These are phyloP conservation scores for Sebastes diploproa DNA, from an alignment of 2,797 vertebrate species.

Conservation along the genomic window DNA sequence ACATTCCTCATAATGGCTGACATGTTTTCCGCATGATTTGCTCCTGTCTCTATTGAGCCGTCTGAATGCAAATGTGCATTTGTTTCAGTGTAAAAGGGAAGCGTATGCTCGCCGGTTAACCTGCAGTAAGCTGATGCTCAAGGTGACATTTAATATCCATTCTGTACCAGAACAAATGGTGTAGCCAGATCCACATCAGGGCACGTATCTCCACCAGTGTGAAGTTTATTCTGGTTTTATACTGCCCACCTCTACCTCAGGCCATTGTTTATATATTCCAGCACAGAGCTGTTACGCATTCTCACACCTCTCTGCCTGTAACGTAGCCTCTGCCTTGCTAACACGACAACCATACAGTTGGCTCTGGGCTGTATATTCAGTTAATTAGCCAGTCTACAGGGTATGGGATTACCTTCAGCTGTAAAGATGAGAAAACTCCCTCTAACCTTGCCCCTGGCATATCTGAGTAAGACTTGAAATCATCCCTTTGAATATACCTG, in stretches of 20 bases:
- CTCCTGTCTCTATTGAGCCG: conserved; percentile 27
- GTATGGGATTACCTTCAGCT: conserved; percentile 65
- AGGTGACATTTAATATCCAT: conserved; percentile 64
- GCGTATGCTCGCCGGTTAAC: conserved; percentile 29
- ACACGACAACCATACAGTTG: conserved; percentile 59
- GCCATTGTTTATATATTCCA: conserved; percentile 60
- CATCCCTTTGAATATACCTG: conserved; percentile 45
- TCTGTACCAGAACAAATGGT: conserved; percentile 47
- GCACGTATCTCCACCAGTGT: conserved; percentile 2
- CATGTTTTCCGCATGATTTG: conserved; percentile 43
- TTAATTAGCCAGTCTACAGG: conserved; percentile 74
- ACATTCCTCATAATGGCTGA: conserved; percentile 32
- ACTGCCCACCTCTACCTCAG: conserved; percentile 42
- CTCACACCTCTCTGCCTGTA: conserved; percentile 35
- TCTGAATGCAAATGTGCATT: conserved; percentile 48
- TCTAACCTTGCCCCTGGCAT: conserved; percentile 54
- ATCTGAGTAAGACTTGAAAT: conserved; percentile 58
- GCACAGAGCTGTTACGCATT: conserved; percentile 41
- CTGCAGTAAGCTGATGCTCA: conserved; percentile 33
- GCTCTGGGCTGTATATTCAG: conserved; percentile 65
- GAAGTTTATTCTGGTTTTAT: conserved; percentile 38
- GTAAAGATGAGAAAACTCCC: conserved; percentile 54
- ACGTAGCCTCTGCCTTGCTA: conserved; percentile 51
- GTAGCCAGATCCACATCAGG: conserved; percentile 32
- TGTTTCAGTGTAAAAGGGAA: conserved; percentile 40